These are phyloP conservation scores for Physeter macrocephalus DNA, from an alignment of 2,113 vertebrate genomes.

Conservation along the genomic window DNA sequence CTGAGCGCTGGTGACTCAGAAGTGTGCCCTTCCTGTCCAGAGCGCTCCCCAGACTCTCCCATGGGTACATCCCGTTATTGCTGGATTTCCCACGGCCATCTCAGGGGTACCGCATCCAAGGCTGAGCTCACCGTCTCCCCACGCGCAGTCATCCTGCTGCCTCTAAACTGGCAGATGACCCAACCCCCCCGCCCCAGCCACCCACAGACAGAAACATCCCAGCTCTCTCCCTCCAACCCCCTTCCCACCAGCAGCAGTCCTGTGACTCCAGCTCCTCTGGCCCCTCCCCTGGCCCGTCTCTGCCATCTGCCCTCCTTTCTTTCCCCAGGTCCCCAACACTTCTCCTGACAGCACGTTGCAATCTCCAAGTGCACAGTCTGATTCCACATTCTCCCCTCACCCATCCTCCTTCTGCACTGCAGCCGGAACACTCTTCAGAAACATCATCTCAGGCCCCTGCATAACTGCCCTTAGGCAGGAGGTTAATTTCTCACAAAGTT, in stretches of 20 bases:
- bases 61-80: fast-evolving
- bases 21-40: fast-evolving
- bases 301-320: fast-evolving
- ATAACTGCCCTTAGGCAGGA: not conserved
- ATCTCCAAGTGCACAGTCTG: not conserved
- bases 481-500: not conserved
- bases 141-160: not conserved
- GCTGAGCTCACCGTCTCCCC: not conserved
- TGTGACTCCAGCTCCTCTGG: no score
- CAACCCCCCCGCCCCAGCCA: not conserved
- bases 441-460: fast-evolving
- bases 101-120: fast-evolving
- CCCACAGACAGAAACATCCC: not conserved
- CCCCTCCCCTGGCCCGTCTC: not conserved
- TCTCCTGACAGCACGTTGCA: fast-evolving
- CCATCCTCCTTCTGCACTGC: not conserved
- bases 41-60: not conserved
- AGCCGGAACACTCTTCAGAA: not conserved
- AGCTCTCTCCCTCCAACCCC: no score
- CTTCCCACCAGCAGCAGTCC: fast-evolving
- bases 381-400: not conserved
- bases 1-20: fast-evolving
- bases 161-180: not conserved
- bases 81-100: fast-evolving
- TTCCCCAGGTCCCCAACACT: not conserved